Base-by-base conservation (phyloP, 2,113 vertebrate genomes). In the Sylvia atricapilla region DNA sequence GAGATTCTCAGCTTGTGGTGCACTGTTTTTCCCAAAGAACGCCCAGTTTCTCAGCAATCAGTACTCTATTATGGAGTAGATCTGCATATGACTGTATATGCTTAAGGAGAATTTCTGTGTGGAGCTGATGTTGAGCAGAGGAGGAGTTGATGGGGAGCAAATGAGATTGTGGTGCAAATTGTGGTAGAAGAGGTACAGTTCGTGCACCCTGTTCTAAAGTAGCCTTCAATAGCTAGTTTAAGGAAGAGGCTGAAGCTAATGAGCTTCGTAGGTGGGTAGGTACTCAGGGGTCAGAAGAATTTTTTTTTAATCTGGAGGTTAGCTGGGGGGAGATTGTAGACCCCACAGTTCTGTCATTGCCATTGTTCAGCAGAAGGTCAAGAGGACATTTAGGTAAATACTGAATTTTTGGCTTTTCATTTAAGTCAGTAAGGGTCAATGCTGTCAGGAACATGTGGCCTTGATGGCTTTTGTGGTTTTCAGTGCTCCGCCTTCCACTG, bases 401-500 rank as follows among this genome's bases (percentile, higher is more conserved):
- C 3, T 27, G 16, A 41, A n/a, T 52, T 64, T 30, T 27, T 33
- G 39, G 15, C 31, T 83, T 88, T 83, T 62, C 41, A 46, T n/a
- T 79, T 58, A 47, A 66, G 16, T 60, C 58, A 69, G 0, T 64
- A 41, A 33, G 64, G 47, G 87, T 66, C 46, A 69, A 5, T 49
- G 37, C 14, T 63, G 0, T 64, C 3, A 14, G 41, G 72, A 88
- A 6, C 41, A 18, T 4, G 16, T 56, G 78, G n/a, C 56, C 22
- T 78, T 66, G 41, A 24, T 91, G 53, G 27, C 35, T 47, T 17
- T 9, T 14, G 8, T 64, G 33, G 9, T 80, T 68, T 33, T 9
- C 13, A 1, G 2, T 20, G 22, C 14, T 55, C 4, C 0, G 5
- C 33, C 6, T 83, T 62, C 39, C 3, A 2, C 27, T 19, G 20